These are phyloP conservation scores for Lycaena phlaeas DNA, from an alignment of 2,888 invertebrate genomes.

Conservation along the genomic window DNA sequence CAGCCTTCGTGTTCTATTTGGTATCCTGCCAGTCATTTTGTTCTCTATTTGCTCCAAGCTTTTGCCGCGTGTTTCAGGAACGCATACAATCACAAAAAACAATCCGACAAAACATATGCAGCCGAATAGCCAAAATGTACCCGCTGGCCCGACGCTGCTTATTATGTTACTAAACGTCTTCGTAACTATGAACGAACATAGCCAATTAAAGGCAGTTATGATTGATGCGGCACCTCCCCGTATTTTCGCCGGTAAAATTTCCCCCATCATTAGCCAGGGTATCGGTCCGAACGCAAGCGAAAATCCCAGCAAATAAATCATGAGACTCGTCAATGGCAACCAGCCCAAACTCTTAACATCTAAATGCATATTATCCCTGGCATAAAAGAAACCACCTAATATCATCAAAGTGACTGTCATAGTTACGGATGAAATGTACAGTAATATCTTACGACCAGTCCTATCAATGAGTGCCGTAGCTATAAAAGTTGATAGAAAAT, in stretches of 20 bases:
- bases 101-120: constrained; percentile 80
- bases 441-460: constrained; percentile 88
- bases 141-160: constrained; percentile 76
- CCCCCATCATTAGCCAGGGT: constrained; percentile 94
- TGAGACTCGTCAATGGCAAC: constrained; percentile 85
- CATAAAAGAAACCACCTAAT: constrained; percentile 86
- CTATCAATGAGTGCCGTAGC: constrained; percentile 90
- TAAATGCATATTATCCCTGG: constrained; percentile 49
- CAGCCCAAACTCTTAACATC: constrained; percentile 78
- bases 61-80: constrained; percentile 95
- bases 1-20: constrained; percentile 65
- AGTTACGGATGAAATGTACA: constrained; percentile 85
- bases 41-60: constrained; percentile 94
- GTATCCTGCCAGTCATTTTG: constrained; percentile 76
- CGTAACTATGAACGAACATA: constrained; percentile 92
- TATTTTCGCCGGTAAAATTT: constrained; percentile 90
- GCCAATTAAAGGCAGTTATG: constrained; percentile 92
- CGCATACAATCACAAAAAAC: constrained; percentile 84
- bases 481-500: constrained; percentile 90
- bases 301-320: constrained; percentile 89
- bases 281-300: constrained; percentile 89
- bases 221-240: constrained; percentile 92
- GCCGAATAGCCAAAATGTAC: constrained; percentile 91
- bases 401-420: constrained; percentile 83
- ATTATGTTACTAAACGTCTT: constrained; percentile 85